These are phyloP conservation scores for Trogon surrucura DNA, from an alignment of 2,113 vertebrate genomes.

Conservation along the genomic window DNA sequence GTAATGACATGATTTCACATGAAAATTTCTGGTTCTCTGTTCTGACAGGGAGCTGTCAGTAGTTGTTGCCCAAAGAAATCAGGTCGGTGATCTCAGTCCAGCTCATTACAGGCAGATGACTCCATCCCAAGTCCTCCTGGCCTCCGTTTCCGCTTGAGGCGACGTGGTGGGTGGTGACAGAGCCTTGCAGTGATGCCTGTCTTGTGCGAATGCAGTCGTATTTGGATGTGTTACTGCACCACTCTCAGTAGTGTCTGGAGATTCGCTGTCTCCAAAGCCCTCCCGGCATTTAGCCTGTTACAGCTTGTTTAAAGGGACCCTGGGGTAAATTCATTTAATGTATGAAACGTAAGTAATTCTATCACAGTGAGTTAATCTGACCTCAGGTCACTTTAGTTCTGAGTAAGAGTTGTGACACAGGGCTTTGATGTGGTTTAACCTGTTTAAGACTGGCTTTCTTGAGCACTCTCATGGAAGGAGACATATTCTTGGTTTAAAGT, in stretches of 20 bases:
- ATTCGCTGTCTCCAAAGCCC: background rate
- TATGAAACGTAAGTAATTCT: background rate
- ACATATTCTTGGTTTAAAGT: background rate
- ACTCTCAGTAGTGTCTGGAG: background rate
- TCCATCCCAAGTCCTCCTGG: background rate
- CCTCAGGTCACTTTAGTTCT: background rate
- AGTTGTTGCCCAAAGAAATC: background rate
- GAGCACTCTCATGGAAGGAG: background rate
- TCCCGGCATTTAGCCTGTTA: background rate
- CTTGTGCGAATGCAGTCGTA: background rate
- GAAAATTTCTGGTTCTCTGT: background rate
- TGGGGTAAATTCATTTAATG: background rate
- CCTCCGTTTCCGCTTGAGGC: background rate
- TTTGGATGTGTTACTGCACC: background rate
- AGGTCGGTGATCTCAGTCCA: background rate
- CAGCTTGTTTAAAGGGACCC: background rate
- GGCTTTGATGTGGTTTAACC: background rate
- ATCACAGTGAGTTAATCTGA: background rate
- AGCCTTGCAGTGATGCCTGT: background rate
- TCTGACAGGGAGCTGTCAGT: constrained; percentile 12
- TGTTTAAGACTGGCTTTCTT: background rate
- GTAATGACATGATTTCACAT: background rate
- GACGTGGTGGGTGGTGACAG: background rate
- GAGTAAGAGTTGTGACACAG: background rate
- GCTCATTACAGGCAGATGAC: background rate